Evolutionary conservation across 2,888 invertebrate genomes (phyloP).

Genomic region (Apotomis capreana): DNA sequence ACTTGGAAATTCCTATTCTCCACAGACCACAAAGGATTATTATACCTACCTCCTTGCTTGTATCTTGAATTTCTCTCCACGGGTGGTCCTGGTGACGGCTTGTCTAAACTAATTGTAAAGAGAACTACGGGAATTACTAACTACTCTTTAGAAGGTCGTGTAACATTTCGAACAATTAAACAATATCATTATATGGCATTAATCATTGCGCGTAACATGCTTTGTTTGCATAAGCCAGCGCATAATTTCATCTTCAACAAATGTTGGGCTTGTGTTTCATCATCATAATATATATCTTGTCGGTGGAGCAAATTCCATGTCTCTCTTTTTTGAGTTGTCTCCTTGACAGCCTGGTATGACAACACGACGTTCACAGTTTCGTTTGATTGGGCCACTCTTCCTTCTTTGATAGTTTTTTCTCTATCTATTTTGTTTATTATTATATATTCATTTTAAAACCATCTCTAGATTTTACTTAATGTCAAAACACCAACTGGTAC

Average conservation of each 20-base stretch:
- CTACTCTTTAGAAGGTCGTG: constrained; percentile 17
- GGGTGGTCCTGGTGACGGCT: background rate
- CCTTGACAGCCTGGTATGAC: too few relatives aligned
- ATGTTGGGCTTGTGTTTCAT: background rate
- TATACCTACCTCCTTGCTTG: constrained; percentile 26
- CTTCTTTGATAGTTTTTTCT: too few relatives aligned
- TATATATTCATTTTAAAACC: too few relatives aligned
- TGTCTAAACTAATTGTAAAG: constrained; percentile 18
- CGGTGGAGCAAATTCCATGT: too few relatives aligned
- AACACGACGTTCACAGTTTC: too few relatives aligned
- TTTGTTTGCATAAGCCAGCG: background rate
- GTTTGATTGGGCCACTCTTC: too few relatives aligned
- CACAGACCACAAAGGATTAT: constrained; percentile 29
- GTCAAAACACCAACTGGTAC: too few relatives aligned
- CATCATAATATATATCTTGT: too few relatives aligned
- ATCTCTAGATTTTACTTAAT: too few relatives aligned
- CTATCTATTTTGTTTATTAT: too few relatives aligned
- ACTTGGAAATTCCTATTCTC: constrained; percentile 36
- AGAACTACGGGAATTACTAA: constrained; percentile 13
- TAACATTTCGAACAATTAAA: constrained; percentile 17
- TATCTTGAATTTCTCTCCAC: constrained; percentile 23
- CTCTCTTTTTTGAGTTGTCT: too few relatives aligned
- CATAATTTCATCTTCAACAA: background rate
- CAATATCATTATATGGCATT: constrained; percentile 18
- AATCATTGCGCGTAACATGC: background rate